A percentile compares a stretch with the other conserved stretches of the same genome.
phyloP scores from a whole-genome alignment of 2,888 invertebrate genomes.

The Oligia strigilis region DNA sequence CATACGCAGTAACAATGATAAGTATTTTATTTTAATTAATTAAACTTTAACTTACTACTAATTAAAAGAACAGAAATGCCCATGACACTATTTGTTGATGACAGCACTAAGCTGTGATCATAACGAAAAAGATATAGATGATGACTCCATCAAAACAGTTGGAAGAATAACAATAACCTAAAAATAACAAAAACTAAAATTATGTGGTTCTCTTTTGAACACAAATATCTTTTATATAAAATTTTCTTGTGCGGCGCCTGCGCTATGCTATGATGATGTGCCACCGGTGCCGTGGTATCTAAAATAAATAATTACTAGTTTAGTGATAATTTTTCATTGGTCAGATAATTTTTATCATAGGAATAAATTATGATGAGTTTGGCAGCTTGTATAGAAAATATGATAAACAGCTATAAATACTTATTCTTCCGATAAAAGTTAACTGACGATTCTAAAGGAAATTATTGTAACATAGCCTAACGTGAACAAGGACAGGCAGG shows the following conservation, averaged over 20 bases:
- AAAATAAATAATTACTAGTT: background rate
- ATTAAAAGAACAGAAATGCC: background rate
- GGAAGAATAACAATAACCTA: background rate
- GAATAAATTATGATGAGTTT: background rate
- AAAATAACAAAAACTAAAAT: background rate
- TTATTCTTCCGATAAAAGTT: background rate
- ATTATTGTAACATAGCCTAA: background rate
- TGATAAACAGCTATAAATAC: background rate
- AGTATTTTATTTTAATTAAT: background rate
- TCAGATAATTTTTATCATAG: background rate
- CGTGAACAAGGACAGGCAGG: background rate
- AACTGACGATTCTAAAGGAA: background rate
- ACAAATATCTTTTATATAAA: background rate
- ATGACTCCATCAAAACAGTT: background rate
- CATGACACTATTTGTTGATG: background rate
- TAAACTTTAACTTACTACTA: background rate
- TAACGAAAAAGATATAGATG: background rate
- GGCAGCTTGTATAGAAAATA: background rate
- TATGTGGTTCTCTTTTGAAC: background rate
- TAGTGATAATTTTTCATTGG: background rate
- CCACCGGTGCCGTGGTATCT: background rate
- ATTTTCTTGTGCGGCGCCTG: background rate
- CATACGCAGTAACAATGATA: background rate
- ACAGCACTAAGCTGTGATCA: background rate
- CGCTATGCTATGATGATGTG: background rate